These are phyloP conservation scores for Gambusia holbrooki DNA, from an alignment of 2,113 vertebrate species.

Conservation along the genomic window DNA sequence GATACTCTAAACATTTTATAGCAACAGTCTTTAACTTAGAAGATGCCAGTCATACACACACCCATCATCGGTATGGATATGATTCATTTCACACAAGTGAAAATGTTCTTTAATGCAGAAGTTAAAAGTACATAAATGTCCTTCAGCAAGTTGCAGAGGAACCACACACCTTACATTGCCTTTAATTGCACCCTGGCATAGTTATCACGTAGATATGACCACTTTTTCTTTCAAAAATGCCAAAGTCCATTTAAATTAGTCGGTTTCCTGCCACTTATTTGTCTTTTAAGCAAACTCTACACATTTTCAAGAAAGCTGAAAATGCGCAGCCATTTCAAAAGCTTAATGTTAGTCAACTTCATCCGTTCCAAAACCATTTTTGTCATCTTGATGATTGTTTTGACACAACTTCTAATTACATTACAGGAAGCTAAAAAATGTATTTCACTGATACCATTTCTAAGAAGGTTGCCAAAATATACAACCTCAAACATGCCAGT, in stretches of 20 bases:
- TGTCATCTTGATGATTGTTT: not conserved
- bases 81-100: not conserved
- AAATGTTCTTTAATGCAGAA: not conserved
- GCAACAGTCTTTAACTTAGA: not conserved
- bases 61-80: not conserved
- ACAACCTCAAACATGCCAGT: not conserved
- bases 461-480: not conserved
- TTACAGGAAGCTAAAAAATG: too few relatives aligned
- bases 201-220: too few relatives aligned
- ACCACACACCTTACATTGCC: too few relatives aligned
- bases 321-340: too few relatives aligned
- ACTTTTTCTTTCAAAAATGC: too few relatives aligned
- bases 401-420: not conserved
- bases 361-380: not conserved
- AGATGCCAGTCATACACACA: not conserved
- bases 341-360: not conserved
- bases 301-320: too few relatives aligned
- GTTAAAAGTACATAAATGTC: not conserved
- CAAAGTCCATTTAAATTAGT: too few relatives aligned
- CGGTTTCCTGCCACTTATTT: too few relatives aligned
- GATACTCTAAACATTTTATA: not conserved
- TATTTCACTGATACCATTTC: too few relatives aligned
- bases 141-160: not conserved
- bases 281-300: too few relatives aligned
- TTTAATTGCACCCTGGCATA: too few relatives aligned